phyloP scores from a whole-genome alignment of 2,888 invertebrate species.

The Phyllotreta cruciferae region DNA sequence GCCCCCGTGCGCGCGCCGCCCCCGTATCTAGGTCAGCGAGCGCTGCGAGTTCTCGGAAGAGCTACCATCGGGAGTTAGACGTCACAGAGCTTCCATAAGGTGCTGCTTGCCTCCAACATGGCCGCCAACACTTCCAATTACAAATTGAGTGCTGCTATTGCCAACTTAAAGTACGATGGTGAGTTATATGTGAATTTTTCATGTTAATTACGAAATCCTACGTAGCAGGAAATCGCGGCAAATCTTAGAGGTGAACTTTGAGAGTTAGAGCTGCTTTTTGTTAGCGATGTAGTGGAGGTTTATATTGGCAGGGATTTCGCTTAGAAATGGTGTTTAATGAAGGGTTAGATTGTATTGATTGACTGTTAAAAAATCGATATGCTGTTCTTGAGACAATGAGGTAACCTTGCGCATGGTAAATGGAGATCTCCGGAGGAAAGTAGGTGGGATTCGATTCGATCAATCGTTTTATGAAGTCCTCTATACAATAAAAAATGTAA shows the following conservation, averaged over 20 bases:
- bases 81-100: slow-evolving; percentile 54
- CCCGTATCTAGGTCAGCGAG: slow-evolving; percentile 58
- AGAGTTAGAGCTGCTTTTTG: no score
- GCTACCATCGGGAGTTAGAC: slow-evolving; percentile 46
- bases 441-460: no score
- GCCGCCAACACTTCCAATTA: slow-evolving; percentile 56
- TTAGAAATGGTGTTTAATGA: no score
- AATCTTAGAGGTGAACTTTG: neutral
- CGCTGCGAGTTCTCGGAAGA: slow-evolving; percentile 51
- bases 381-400: no score
- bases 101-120: slow-evolving; percentile 52
- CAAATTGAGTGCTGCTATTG: slow-evolving; percentile 55
- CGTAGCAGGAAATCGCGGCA: slow-evolving; percentile 1
- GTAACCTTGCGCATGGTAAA: no score
- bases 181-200: slow-evolving; percentile 41
- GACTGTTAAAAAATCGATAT: no score
- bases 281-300: no score
- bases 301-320: no score
- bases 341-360: no score
- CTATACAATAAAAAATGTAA: no score
- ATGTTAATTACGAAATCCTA: neutral
- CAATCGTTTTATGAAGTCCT: no score
- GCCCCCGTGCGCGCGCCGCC: slow-evolving; percentile 55
- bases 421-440: no score
- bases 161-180: slow-evolving; percentile 57